These are phyloP conservation scores for Crotalus viridis DNA, from an alignment of 2,113 vertebrate genomes.

Conservation along the genomic window DNA sequence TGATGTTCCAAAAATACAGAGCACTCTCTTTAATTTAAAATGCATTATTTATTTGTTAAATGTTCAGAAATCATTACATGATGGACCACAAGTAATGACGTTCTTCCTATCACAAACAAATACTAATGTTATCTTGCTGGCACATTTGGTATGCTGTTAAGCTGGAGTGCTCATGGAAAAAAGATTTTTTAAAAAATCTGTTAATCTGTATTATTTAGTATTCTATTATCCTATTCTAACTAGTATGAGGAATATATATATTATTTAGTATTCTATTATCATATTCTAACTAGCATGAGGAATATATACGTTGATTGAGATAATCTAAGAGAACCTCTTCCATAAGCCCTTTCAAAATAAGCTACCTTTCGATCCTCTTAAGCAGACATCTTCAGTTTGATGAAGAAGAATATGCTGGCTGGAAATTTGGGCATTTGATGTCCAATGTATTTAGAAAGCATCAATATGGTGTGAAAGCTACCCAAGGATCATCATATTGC, in stretches of 20 bases:
- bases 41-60: slow-evolving; percentile 47
- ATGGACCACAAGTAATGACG: neutral
- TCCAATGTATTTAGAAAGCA: neutral
- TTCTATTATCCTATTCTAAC: neutral
- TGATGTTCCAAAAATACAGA: neutral
- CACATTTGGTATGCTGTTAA: neutral
- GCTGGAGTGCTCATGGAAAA: neutral
- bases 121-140: slow-evolving; percentile 11
- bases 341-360: neutral
- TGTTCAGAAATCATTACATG: neutral
- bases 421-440: neutral
- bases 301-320: neutral
- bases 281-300: accelerated
- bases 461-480: neutral
- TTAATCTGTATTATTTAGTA: accelerated
- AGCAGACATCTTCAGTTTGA: neutral
- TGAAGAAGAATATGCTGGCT: neutral
- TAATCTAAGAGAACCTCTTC: neutral
- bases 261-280: accelerated
- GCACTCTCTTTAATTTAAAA: slow-evolving; percentile 50
- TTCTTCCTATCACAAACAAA: slow-evolving; percentile 7
- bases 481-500: neutral
- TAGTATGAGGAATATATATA: accelerated
- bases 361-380: neutral
- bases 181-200: slow-evolving; percentile 3